These are phyloP conservation scores for Ariolimax columbianus DNA, from an alignment of 2,888 invertebrate species.

Conservation along the genomic window DNA sequence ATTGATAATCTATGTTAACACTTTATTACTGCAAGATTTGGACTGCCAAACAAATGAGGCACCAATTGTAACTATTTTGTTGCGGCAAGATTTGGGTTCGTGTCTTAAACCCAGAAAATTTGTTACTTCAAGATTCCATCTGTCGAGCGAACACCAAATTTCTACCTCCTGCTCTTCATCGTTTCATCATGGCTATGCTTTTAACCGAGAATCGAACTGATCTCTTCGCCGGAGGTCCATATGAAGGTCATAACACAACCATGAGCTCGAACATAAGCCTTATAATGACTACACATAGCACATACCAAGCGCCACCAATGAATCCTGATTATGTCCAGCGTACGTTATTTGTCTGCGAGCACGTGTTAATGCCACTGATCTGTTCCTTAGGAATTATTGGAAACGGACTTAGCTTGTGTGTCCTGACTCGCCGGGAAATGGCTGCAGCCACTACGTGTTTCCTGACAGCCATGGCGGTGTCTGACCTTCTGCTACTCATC, in stretches of 20 bases:
- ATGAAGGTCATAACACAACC: neutral
- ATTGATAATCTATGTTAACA: no score
- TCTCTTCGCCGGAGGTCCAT: neutral
- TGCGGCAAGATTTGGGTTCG: no score
- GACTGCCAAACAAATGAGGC: no score
- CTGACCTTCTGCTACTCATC: conserved; percentile 57
- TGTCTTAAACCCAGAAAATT: no score
- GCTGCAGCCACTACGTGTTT: conserved; percentile 59
- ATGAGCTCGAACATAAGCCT: neutral
- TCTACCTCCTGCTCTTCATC: no score
- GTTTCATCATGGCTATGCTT: neutral
- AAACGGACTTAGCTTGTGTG: conserved; percentile 59
- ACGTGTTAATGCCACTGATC: conserved; percentile 56
- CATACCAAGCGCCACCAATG: neutral
- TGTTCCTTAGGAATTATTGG: conserved; percentile 59
- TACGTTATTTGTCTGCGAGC: conserved; percentile 50
- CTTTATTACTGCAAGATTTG: no score
- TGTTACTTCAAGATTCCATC: neutral
- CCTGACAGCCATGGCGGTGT: conserved; percentile 59
- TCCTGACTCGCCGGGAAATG: conserved; percentile 60
- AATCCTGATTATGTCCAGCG: conserved; percentile 46
- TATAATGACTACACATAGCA: neutral
- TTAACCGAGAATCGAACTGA: neutral
- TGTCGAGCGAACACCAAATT: neutral
- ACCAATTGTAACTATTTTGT: no score